These are phyloP conservation scores for Standfussiana lucernea DNA, from an alignment of 2,888 invertebrate genomes.

Conservation along the genomic window DNA sequence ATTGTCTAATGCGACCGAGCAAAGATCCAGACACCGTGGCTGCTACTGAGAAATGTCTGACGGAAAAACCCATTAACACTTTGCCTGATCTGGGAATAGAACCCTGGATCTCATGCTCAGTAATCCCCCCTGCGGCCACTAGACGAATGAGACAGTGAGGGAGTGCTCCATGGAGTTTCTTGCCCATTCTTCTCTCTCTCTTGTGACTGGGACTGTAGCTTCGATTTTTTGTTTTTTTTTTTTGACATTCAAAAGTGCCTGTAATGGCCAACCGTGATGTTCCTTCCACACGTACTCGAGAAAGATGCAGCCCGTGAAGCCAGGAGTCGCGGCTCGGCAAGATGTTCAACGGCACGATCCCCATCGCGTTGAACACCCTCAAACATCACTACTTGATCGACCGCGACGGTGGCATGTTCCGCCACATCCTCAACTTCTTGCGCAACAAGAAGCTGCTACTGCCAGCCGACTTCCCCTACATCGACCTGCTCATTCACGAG, in stretches of 20 bases:
- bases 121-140: no score
- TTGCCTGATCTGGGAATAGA: background rate
- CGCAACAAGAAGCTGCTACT: conserved; percentile 96
- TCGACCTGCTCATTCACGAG: conserved; percentile 97
- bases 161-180: no score
- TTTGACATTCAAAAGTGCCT: no score
- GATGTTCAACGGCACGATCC: conserved; percentile 98
- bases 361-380: conserved; percentile 98
- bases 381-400: conserved; percentile 99
- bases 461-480: conserved; percentile 96
- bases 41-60: background rate
- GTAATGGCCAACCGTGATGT: no score
- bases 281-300: no score
- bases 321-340: conserved; percentile 96
- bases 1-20: no score
- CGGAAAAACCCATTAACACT: background rate
- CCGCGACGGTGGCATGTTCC: conserved; percentile 99
- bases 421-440: conserved; percentile 99
- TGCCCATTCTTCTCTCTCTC: no score
- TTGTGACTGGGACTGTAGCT: no score
- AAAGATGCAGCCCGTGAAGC: no score
- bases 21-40: background rate
- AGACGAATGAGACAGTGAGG: no score
- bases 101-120: no score
- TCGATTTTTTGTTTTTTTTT: no score